Conservation (phyloP, 2,797 vertebrate genomes). For the Momotus momota region DNA sequence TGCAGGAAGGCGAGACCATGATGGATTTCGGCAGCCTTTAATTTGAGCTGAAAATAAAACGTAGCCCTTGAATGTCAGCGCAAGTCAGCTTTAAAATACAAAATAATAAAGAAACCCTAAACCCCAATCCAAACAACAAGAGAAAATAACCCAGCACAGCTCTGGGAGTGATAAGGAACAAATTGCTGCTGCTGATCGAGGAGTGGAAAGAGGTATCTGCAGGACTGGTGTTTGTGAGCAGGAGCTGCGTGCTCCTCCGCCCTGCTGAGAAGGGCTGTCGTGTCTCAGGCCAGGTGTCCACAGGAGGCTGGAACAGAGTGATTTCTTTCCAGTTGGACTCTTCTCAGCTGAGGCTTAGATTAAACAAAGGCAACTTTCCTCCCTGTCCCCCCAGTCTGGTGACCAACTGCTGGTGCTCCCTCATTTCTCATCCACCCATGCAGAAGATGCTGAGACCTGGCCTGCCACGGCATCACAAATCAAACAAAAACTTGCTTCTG, state of each 20-base stretch:
- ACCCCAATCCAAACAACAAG: background rate
- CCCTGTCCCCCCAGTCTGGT: accelerated
- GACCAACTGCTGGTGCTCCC: background rate
- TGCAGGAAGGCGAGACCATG: slow-evolving; percentile 54
- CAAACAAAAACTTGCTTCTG: background rate
- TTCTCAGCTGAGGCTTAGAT: background rate
- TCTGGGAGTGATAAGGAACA: background rate
- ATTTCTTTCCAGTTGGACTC: background rate
- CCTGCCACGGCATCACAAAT: accelerated
- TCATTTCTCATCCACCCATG: background rate
- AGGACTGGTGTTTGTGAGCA: background rate
- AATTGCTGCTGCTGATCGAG: slow-evolving; percentile 4
- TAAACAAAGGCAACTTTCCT: background rate
- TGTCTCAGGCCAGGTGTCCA: background rate
- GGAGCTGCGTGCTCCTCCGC: background rate
- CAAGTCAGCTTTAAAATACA: background rate
- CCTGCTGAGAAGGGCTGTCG: background rate
- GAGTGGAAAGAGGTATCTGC: background rate
- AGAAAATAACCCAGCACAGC: background rate
- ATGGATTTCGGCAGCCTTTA: slow-evolving; percentile 62
- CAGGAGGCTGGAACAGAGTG: background rate
- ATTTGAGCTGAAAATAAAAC: slow-evolving; percentile 61
- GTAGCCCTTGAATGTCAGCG: slow-evolving; percentile 24
- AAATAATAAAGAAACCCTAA: background rate
- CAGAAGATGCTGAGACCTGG: background rate